A percentile compares a stretch with the other conserved stretches of the same genome.
These are phyloP conservation scores for Papilio dardanus DNA, from an alignment of 1,140 invertebrate species.

Conservation along the genomic window DNA sequence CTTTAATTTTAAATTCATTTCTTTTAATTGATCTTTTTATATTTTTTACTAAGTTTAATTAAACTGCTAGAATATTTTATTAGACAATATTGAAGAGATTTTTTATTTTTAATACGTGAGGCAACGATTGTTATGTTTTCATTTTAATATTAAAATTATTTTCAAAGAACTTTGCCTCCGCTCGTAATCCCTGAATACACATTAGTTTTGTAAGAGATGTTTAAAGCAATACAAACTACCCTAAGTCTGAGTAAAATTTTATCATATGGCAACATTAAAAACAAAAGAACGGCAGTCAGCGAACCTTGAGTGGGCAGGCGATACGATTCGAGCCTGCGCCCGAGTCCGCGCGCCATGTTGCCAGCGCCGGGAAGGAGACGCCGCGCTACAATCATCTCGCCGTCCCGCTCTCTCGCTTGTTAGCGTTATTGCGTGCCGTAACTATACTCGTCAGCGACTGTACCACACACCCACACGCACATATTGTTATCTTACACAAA, in stretches of 20 bases:
- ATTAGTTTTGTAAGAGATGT: slow-evolving; percentile 4
- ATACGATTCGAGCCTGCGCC: slow-evolving; percentile 82
- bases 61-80: too few relatives aligned
- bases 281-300: slow-evolving; percentile 84
- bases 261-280: slow-evolving; percentile 76
- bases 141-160: too few relatives aligned
- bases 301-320: slow-evolving; percentile 84
- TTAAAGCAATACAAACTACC: slow-evolving; percentile 32
- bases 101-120: too few relatives aligned
- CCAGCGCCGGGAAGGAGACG: slow-evolving; percentile 64
- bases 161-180: not conserved
- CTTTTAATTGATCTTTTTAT: too few relatives aligned
- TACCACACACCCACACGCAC: slow-evolving; percentile 78
- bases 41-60: too few relatives aligned
- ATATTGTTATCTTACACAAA: slow-evolving; percentile 82
- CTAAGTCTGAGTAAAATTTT: slow-evolving; percentile 43
- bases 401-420: slow-evolving; percentile 74
- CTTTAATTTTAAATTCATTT: too few relatives aligned
- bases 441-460: slow-evolving; percentile 80
- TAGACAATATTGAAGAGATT: too few relatives aligned
- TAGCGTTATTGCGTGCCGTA: slow-evolving; percentile 82
- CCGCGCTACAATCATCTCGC: slow-evolving; percentile 57
- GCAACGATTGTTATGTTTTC: too few relatives aligned
- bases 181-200: slow-evolving; percentile 19
- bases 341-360: slow-evolving; percentile 81